A percentile compares a stretch with the other conserved stretches of the same genome.
Conservation (phyloP, 2,113 vertebrate species). For the Malurus alboscapulatus region DNA sequence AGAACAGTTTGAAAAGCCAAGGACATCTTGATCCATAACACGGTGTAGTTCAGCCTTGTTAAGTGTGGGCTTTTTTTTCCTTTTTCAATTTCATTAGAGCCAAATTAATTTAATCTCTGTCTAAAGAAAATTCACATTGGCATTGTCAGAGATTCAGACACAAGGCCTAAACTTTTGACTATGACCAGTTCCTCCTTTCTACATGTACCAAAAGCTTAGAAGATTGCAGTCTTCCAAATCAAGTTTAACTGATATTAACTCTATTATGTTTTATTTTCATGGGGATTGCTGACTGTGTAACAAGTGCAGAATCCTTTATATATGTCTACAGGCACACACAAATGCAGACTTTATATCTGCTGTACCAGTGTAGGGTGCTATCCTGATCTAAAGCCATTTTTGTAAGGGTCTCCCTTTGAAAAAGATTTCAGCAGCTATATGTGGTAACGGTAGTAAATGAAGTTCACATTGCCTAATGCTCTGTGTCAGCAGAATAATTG, state of each 20-base stretch:
- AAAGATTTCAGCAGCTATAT: not conserved
- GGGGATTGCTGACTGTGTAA: not conserved
- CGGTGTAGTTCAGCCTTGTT: not conserved
- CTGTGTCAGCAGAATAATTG: not conserved
- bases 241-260: not conserved
- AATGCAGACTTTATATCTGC: not conserved
- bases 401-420: not conserved
- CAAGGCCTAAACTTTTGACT: not conserved
- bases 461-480: not conserved
- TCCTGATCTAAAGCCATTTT: not conserved
- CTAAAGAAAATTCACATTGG: not conserved
- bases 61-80: not conserved
- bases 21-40: constrained; percentile 3
- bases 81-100: not conserved
- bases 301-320: not conserved
- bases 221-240: not conserved
- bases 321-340: accelerated
- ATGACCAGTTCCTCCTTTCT: not conserved
- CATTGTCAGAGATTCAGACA: not conserved
- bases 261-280: not conserved
- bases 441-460: not conserved
- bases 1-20: constrained; percentile 32
- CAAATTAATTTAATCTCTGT: not conserved
- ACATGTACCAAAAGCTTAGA: not conserved
- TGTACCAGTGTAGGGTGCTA: accelerated